Percentiles rank a stretch among this genome's conserved stretches.
These are phyloP conservation scores for Cataglyphis livida DNA, from an alignment of 2,888 invertebrate genomes.

Conservation along the genomic window DNA sequence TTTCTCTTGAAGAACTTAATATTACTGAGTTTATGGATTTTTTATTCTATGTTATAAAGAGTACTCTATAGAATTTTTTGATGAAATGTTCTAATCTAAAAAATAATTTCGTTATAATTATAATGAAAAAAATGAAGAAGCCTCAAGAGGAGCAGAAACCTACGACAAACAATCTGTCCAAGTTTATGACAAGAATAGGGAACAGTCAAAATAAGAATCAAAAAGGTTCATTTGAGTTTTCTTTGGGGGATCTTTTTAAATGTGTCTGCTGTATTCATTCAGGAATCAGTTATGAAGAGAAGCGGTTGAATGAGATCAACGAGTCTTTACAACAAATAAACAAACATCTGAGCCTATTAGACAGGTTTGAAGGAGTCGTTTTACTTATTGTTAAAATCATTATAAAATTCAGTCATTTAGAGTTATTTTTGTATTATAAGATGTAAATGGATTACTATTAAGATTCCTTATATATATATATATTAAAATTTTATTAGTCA, in stretches of 20 bases:
- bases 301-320: conserved; percentile 85
- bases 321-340: conserved; percentile 85
- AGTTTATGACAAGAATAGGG: not conserved
- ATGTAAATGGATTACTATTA: not conserved
- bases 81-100: not conserved
- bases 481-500: not conserved
- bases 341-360: conserved; percentile 85
- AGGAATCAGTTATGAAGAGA: conserved; percentile 85
- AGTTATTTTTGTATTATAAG: not conserved
- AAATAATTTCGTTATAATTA: conserved; percentile 10
- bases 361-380: conserved; percentile 79
- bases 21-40: not conserved
- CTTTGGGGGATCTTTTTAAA: conserved; percentile 87
- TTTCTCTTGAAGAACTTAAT: not conserved
- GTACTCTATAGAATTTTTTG: not conserved
- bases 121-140: not conserved
- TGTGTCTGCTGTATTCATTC: conserved; percentile 87
- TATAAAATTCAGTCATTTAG: not conserved
- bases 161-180: not conserved
- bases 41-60: not conserved
- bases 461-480: not conserved
- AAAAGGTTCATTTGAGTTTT: conserved; percentile 86
- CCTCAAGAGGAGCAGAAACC: conserved; percentile 38
- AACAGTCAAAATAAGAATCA: conserved; percentile 15
- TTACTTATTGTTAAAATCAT: not conserved